Evolutionary conservation across 2,113 vertebrate species (phyloP), one percentile per base, ranked within the genome.

Genomic region (Mixornis gularis): DNA sequence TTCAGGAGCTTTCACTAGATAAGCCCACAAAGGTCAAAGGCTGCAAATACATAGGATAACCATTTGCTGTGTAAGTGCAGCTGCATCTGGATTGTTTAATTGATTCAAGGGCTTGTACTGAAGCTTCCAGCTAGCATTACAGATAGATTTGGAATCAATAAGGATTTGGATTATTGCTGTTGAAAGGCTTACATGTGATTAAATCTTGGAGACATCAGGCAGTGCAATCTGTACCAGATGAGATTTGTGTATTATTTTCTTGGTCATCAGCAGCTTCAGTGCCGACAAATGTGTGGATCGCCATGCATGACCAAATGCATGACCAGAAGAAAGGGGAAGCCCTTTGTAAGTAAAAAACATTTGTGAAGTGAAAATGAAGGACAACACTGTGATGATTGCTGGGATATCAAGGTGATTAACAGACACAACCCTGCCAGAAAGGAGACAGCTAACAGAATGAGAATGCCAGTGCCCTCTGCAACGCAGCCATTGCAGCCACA

Each of bases 141-240:
- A 82, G 70, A 79, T 29, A 77, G 79, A 86, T 9, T 81, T 49
- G 48, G 73, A 71, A 88, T 81, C 88, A 77, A 34, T 60, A 78
- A 80, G 40, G 87, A 94, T 91, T 91, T 91, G 77, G 76, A 88
- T 92, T 95, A 89, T 53, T 66, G 40, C 60, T 81, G 85, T 32
- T 2, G 8, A 93, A 93, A 80, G 44, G 60, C 41, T 92, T 91
- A 70, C 25, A 76, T 52, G 43, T 74, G 85, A 92, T 80, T 86
- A 94, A 84, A 79, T 53, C 53, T 22, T 56, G 65, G 26, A 86
- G 53, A 52, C 77, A 74, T 26, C 36, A 63, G 38, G n/a, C 65
- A 68, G 40, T 0, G 4, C 59, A 81, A 64, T 77, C 87, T 83
- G 71, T 36, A 88, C 14, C 44, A 76, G 59, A 81, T 21, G 69